phyloP scores from a whole-genome alignment of 2,113 vertebrate species.

The Nibea albiflora region DNA sequence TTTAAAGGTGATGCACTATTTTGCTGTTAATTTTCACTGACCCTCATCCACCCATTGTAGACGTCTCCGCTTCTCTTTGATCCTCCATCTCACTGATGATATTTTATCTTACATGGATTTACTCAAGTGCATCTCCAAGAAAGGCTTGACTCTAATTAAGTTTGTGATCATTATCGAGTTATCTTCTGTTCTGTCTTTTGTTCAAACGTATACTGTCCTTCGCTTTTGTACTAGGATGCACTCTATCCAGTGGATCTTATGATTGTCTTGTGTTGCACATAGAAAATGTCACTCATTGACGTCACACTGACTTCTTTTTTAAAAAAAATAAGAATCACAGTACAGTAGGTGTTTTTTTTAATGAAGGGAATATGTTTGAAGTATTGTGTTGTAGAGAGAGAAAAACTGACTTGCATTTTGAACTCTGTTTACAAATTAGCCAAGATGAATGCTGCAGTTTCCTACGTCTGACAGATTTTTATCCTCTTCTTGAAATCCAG shows the following conservation, averaged over 20 bases:
- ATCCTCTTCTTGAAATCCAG: slow-evolving; percentile 43
- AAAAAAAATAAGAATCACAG: slow-evolving; percentile 57
- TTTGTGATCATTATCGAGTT: slow-evolving; percentile 40
- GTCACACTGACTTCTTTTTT: slow-evolving; percentile 77
- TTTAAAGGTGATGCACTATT: slow-evolving; percentile 60
- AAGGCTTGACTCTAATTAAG: slow-evolving; percentile 52
- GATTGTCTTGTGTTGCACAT: slow-evolving; percentile 78
- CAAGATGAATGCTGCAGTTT: slow-evolving; percentile 84
- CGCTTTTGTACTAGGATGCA: slow-evolving; percentile 52
- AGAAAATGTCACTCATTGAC: slow-evolving; percentile 67
- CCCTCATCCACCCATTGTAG: slow-evolving; percentile 18
- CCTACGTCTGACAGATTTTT: slow-evolving; percentile 60
- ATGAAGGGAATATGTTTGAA: slow-evolving; percentile 81
- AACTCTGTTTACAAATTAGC: slow-evolving; percentile 86
- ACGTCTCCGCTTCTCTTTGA: slow-evolving; percentile 10
- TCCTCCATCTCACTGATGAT: slow-evolving; percentile 48
- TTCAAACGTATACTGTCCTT: slow-evolving; percentile 54
- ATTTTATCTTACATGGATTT: slow-evolving; percentile 40
- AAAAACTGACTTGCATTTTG: slow-evolving; percentile 80
- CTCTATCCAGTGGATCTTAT: slow-evolving; percentile 56
- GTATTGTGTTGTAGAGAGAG: slow-evolving; percentile 48
- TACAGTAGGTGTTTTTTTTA: slow-evolving; percentile 51
- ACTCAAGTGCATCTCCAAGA: slow-evolving; percentile 54
- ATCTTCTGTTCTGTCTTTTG: slow-evolving; percentile 21
- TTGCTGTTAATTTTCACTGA: slow-evolving; percentile 12